Base-by-base conservation (phyloP, 2,113 vertebrate genomes). In the Megalops atlanticus region DNA sequence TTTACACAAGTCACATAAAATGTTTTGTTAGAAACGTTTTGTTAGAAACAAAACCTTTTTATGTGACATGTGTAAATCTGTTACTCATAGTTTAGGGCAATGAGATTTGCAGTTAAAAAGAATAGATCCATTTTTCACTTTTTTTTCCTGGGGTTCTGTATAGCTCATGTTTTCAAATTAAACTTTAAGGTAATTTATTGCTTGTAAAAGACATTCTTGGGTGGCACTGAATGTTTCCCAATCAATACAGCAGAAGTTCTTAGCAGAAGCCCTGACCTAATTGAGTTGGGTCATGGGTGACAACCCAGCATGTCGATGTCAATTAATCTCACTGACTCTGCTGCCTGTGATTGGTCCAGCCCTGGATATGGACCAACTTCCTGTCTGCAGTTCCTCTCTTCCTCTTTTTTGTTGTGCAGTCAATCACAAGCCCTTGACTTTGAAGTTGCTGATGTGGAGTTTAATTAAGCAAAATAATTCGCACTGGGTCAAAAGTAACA, bases 261-360 rank as follows among this genome's bases (percentile, higher is more conserved):
- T 80, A 77, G 72, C 45, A 38, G 14, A 40, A 79, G 73, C 58
- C 64, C 64, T 85, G 81, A 80, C 80, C 74, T 82, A 43, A 80
- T 74, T 77, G 80, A 80, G 68, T 38, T 24, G 52, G 68, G 75
- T 74, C 74, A 80, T 39, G 15, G 38, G 41, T 78, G 72, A 58
- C 54, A 68, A 38, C 12, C 27, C 41, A 52, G 18, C 18, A 38
- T 74, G 78, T 85, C 78, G 21, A 82, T 83, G 82, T 45, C 43
- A 45, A 80, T 77, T 80, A 68, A 74, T 85, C 49, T 74, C 73
- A 47, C 52, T 71, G 70, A 79, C 80, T 81, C 77, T 79, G 69
- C 58, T 38, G 71, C 45, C n/a, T 54, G 47, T n/a, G 74, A 52
- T 68, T 49, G 35, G 74, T 64, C 80, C 39, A 80, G 47, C 72